Evolutionary conservation across 2,888 invertebrate species (phyloP).

Genomic region (Sclerodermus sp.): DNA sequence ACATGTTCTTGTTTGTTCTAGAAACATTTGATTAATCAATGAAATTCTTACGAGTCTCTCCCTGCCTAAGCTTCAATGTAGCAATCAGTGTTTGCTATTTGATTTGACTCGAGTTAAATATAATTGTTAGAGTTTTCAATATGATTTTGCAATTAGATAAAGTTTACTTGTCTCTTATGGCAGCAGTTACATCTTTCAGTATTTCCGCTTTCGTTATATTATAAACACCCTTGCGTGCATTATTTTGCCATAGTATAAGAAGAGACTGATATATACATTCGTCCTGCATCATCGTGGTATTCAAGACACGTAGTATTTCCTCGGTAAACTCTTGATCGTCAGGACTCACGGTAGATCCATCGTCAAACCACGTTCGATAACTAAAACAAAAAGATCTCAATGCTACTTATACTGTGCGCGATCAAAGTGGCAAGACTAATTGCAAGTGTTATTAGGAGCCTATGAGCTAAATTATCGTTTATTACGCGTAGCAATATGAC

Average conservation of each 20-base stretch:
- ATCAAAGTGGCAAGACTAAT: too few relatives aligned
- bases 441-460: too few relatives aligned
- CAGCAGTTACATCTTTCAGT: constrained; percentile 38
- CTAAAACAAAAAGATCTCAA: constrained; percentile 22
- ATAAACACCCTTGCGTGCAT: constrained; percentile 21
- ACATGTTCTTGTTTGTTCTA: constrained; percentile 21
- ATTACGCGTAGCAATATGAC: too few relatives aligned
- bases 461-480: too few relatives aligned
- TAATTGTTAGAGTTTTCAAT: too few relatives aligned
- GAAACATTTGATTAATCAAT: background rate
- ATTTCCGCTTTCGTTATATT: constrained; percentile 36
- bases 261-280: constrained; percentile 52
- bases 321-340: constrained; percentile 24
- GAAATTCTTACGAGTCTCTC: background rate
- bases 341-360: constrained; percentile 16
- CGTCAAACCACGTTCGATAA: constrained; percentile 49
- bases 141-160: too few relatives aligned
- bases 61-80: too few relatives aligned
- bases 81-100: too few relatives aligned
- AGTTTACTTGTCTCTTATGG: constrained; percentile 40
- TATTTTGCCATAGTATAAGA: constrained; percentile 43
- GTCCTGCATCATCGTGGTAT: constrained; percentile 33
- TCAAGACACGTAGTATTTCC: constrained; percentile 31
- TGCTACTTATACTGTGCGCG: too few relatives aligned
- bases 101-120: too few relatives aligned